Evolutionary conservation across 2,797 vertebrate species (phyloP), one percentile per base, ranked within the genome.

Genomic region (Chromobotia macracanthus): DNA sequence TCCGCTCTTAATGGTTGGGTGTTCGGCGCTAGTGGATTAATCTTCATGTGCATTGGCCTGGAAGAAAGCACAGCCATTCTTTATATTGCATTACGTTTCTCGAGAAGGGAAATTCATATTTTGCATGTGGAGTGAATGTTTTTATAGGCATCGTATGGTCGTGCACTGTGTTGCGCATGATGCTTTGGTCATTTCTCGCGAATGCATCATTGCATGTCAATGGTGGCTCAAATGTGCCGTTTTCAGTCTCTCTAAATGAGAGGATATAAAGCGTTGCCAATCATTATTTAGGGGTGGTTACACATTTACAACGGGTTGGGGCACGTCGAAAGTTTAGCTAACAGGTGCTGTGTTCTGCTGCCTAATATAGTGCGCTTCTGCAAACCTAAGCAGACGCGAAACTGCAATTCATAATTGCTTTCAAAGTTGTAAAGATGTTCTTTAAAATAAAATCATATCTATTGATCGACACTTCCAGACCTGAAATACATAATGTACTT

Each of bases 301-400:
- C 21, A 46, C 23, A 60, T 60, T 68, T 58, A 75, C 15, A 55
- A 25, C 21, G 44, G 16, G n/a, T 41, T 41, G 44, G 16, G 50
- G 3, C 3, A 44, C 35, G n/a, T 28, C 35, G 23, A 18, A 38
- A 18, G 48, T 82, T 53, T 25, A 65, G 46, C 75, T 55, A 77
- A 87, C 87, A 85, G 84, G 83, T 89, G 87, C 69, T 72, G 56
- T 76, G 80, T 80, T 82, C 82, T 76, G 84, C 67, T 84, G 70
- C 87, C 88, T 84, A 81, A 86, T 89, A 87, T 87, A 82, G 66
- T 71, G 46, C 63, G 25, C 44, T 70, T 70, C 55, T 70, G 56
- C 72, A 67, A 80, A 63, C 50, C 51, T 19, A 44, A 19, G 46
- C 28, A 80, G 74, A n/a, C n/a, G 51, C 11, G 15, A 35, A 16